Percentiles rank a stretch among this genome's conserved stretches.
phyloP scores from a whole-genome alignment of 2,888 invertebrate species.

The Masnerella sp. region DNA sequence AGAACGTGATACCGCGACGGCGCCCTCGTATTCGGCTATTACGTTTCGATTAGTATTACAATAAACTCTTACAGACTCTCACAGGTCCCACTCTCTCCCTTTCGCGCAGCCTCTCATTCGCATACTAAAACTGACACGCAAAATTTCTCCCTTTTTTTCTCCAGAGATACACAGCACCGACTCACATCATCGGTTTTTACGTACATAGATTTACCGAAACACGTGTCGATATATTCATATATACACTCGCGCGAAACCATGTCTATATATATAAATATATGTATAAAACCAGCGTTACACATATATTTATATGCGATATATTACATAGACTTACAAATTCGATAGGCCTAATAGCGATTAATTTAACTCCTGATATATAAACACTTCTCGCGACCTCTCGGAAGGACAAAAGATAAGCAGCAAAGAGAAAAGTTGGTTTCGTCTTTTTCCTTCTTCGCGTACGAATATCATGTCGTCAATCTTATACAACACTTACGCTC shows the following conservation, averaged over 20 bases:
- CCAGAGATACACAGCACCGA: slow-evolving; percentile 41
- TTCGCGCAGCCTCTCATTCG: neutral
- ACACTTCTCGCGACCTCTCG: slow-evolving; percentile 58
- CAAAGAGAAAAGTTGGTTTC: slow-evolving; percentile 25
- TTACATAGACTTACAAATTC: slow-evolving; percentile 56
- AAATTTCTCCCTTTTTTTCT: slow-evolving; percentile 11
- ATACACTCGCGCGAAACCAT: slow-evolving; percentile 40
- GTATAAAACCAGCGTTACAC: slow-evolving; percentile 16
- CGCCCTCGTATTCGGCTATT: slow-evolving; percentile 55
- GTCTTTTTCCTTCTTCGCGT: slow-evolving; percentile 20
- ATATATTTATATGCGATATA: slow-evolving; percentile 15
- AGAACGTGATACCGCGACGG: slow-evolving; percentile 45
- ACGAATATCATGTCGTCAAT: slow-evolving; percentile 60
- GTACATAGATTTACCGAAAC: slow-evolving; percentile 31
- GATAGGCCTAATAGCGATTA: slow-evolving; percentile 67
- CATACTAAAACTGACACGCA: slow-evolving; percentile 8
- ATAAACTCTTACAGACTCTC: slow-evolving; percentile 31
- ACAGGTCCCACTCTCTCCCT: slow-evolving; percentile 9
- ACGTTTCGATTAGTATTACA: slow-evolving; percentile 54
- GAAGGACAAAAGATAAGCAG: slow-evolving; percentile 12
- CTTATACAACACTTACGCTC: slow-evolving; percentile 60
- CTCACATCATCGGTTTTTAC: slow-evolving; percentile 52
- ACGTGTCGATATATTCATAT: slow-evolving; percentile 39
- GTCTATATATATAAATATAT: slow-evolving; percentile 15
- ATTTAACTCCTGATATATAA: slow-evolving; percentile 65